phyloP scores from a whole-genome alignment of 2,888 invertebrate species.

The Nemurella pictetii region DNA sequence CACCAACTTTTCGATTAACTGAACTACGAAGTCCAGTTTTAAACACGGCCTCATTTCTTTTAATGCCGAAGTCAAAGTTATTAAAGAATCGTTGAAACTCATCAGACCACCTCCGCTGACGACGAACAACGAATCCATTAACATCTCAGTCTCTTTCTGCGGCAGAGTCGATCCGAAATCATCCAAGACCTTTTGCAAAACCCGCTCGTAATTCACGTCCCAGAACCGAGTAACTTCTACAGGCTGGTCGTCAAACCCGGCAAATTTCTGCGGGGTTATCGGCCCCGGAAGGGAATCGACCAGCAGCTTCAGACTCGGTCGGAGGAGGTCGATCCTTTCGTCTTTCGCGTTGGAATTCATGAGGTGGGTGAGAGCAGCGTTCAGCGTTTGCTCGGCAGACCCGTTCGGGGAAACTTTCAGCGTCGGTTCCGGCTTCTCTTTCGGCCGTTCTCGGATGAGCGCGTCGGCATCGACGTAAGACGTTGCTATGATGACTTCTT shows the following conservation, averaged over 20 bases:
- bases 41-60: conserved; percentile 51
- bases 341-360: background rate
- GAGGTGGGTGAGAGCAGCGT: background rate
- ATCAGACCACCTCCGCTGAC: conserved; percentile 56
- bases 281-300: conserved; percentile 58
- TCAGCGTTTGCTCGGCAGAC: background rate
- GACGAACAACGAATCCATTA: conserved; percentile 52
- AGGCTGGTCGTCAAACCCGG: conserved; percentile 55
- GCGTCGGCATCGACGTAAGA: background rate
- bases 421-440: background rate
- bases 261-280: conserved; percentile 68
- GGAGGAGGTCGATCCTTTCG: background rate
- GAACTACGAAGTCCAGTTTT: conserved; percentile 51
- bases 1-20: conserved; percentile 56
- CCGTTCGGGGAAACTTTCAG: background rate
- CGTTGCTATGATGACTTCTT: conserved; percentile 1
- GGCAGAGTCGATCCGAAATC: conserved; percentile 40
- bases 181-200: conserved; percentile 57
- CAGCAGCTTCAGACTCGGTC: conserved; percentile 47
- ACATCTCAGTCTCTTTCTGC: conserved; percentile 7
- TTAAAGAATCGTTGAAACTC: conserved; percentile 55
- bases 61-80: conserved; percentile 55
- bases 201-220: conserved; percentile 55
- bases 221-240: conserved; percentile 52
- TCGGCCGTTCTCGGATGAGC: background rate